Evolutionary conservation across 2,888 invertebrate genomes (phyloP), one percentile per base, ranked within the genome.

Genomic region (Corythucha ciliata): DNA sequence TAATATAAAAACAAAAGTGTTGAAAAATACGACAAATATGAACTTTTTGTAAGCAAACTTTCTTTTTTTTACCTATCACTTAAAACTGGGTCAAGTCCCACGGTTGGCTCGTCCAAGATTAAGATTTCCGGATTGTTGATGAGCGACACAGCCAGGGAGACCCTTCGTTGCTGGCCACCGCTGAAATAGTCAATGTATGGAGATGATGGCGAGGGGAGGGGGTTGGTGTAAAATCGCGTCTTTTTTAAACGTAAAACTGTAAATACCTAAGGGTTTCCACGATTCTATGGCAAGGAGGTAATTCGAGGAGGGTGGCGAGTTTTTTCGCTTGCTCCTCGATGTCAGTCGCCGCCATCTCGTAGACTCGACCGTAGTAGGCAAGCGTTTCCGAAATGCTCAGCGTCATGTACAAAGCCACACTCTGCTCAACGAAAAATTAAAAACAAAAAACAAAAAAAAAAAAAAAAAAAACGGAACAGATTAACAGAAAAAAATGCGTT

Each of bases 71-170:
- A 83, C 86, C 80, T 79, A 68, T 86, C 83, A 67, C 89, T 75
- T 47, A 93, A 70, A 57, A 92, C 76, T 1, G 92, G 92, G 71
- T 93, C 93, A 54, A 93, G 74, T 0, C 92, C 92, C n/a, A 91
- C 92, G 0, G 92, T 93, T 0, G 92, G 92, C 65, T 93, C 93
- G 64, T 93, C 93, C 62, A 93, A 69, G 54, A 93, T 90, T 24
- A 93, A 71, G 25, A 93, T 69, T 66, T 90, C 85, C 0, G 93
- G 92, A 59, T 82, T 83, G 64, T 92, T 91, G 0, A 93, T 77
- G 64, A 93, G 70, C 1, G 92, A 88, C 6, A 85, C 85, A 0
- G 91, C 90, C 58, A 93, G 78, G 0, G 92, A 92, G 0, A 92
- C 83, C 48, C 92, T 73, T 55, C 93, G 72, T 68, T 90, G 88